A percentile compares a stretch with the other conserved stretches of the same genome.
Conservation (phyloP, 2,888 invertebrate species). For the Euspilapteryx auroguttella region DNA sequence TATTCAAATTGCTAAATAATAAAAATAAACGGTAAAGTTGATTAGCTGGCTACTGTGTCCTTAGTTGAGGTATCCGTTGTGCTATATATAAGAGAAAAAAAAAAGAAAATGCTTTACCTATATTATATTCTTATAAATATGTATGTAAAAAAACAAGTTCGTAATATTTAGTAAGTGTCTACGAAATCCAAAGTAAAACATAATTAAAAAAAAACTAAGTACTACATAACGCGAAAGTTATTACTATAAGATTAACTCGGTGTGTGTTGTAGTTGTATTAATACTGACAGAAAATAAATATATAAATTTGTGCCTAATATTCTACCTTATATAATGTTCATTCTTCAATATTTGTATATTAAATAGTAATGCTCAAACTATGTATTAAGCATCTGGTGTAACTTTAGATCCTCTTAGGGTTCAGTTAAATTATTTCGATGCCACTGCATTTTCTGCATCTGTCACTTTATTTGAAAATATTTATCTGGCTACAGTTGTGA, state of each 20-base stretch:
- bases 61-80: slow-evolving; percentile 45
- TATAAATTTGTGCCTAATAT: slow-evolving; percentile 55
- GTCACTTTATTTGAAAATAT: too few species aligned
- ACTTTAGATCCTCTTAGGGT: too few species aligned
- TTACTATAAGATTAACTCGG: slow-evolving; percentile 15
- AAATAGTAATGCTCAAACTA: slow-evolving; percentile 54
- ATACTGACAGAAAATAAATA: slow-evolving; percentile 12
- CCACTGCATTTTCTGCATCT: slow-evolving; percentile 5
- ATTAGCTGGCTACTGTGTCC: too few species aligned
- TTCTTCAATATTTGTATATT: slow-evolving; percentile 28
- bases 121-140: slow-evolving; percentile 59
- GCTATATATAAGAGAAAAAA: slow-evolving; percentile 35
- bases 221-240: too few species aligned
- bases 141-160: slow-evolving; percentile 51
- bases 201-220: too few species aligned
- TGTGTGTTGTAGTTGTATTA: slow-evolving; percentile 39
- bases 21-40: too few species aligned
- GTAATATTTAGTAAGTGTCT: slow-evolving; percentile 54
- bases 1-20: too few species aligned
- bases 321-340: slow-evolving; percentile 20
- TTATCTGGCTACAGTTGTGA: too few species aligned
- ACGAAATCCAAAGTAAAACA: slow-evolving; percentile 45
- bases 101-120: slow-evolving; percentile 53
- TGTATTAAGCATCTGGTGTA: too few species aligned
- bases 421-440: too few species aligned